Conservation (phyloP, 2,113 vertebrate species). For the Egretta garzetta region DNA sequence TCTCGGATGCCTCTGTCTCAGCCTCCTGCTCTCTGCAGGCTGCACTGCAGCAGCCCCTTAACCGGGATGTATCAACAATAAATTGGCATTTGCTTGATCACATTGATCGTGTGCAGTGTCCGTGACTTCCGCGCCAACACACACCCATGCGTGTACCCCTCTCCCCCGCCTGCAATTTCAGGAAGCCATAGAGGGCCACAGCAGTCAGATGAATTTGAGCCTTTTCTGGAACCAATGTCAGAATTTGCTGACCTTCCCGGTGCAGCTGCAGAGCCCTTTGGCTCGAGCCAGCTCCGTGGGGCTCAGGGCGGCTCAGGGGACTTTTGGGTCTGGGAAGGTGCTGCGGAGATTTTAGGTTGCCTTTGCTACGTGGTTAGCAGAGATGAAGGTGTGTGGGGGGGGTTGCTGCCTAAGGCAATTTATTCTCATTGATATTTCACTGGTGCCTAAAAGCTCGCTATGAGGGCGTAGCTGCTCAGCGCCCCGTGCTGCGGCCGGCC, state of each 20-base stretch:
- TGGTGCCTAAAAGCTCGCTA: neutral
- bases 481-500: fast-evolving
- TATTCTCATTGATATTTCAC: neutral
- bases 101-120: too few relatives aligned
- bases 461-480: neutral
- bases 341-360: neutral
- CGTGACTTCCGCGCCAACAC: too few relatives aligned
- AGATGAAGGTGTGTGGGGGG: neutral
- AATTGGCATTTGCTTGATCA: too few relatives aligned
- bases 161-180: neutral
- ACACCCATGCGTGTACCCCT: fast-evolving
- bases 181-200: neutral
- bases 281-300: neutral
- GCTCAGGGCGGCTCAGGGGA: neutral
- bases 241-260: neutral
- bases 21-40: neutral
- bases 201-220: neutral
- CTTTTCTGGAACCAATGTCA: neutral
- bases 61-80: too few relatives aligned
- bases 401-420: neutral
- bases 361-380: fast-evolving
- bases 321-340: neutral
- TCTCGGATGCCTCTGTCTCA: neutral
- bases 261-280: neutral
- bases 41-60: neutral